A percentile compares a stretch with the other conserved stretches of the same genome.
Conservation (phyloP, 2,888 invertebrate genomes). For the Drosophila acutilabella region DNA sequence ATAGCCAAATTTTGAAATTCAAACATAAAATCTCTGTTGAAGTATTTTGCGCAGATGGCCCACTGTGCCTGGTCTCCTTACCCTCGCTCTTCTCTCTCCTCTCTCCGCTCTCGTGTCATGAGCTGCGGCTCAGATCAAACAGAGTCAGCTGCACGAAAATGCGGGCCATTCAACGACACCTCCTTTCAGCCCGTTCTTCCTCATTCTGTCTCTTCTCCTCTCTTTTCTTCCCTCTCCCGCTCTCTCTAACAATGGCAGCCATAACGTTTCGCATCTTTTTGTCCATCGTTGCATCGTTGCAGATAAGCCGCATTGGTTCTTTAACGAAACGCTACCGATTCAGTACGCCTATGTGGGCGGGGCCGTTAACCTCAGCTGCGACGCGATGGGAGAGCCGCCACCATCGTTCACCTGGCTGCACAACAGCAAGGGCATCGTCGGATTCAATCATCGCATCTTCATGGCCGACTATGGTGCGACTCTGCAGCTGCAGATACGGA, state of each 20-base stretch:
- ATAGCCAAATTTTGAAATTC: too few species aligned
- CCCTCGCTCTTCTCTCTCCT: neutral
- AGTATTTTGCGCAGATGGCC: neutral
- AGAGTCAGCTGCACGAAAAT: slow-evolving; percentile 10
- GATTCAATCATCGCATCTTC: slow-evolving; percentile 82
- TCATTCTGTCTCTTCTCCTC: neutral
- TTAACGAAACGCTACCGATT: slow-evolving; percentile 76
- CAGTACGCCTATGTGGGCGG: slow-evolving; percentile 86
- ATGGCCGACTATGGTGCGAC: slow-evolving; percentile 83
- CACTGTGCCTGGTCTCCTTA: neutral
- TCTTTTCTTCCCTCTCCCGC: neutral
- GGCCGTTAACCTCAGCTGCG: slow-evolving; percentile 87
- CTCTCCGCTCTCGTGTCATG: neutral
- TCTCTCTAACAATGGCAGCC: neutral
- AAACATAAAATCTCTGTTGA: too few species aligned
- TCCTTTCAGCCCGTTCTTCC: neutral
- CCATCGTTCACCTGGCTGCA: slow-evolving; percentile 86
- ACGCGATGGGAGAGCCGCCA: slow-evolving; percentile 86
- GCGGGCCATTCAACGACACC: slow-evolving; percentile 18
- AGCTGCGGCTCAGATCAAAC: slow-evolving; percentile 17
- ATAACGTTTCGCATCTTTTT: neutral
- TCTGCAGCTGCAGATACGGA: slow-evolving; percentile 81
- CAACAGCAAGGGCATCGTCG: slow-evolving; percentile 81
- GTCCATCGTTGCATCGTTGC: slow-evolving; percentile 22
- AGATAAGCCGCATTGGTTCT: slow-evolving; percentile 84